These are phyloP conservation scores for Pionites leucogaster DNA, from an alignment of 2,113 vertebrate genomes.

Conservation along the genomic window DNA sequence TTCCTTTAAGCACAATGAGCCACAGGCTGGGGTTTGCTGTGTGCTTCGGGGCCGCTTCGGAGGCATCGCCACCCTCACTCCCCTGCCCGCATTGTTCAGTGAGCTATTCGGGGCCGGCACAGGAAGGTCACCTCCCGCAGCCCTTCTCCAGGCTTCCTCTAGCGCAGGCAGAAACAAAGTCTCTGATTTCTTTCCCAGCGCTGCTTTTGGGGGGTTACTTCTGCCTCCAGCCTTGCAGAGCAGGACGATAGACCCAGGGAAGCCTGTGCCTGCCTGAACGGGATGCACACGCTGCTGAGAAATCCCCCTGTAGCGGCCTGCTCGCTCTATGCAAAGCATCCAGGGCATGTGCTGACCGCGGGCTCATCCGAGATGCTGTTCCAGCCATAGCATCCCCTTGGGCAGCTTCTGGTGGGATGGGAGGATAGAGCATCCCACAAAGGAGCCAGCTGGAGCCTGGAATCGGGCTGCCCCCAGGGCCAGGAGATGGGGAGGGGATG, in stretches of 20 bases:
- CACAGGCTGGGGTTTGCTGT: rapidly evolving
- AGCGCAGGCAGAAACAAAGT: rapidly evolving
- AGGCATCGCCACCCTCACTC: rapidly evolving
- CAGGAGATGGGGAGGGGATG: neutral
- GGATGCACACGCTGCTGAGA: neutral
- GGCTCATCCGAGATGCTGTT: neutral
- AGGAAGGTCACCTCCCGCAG: neutral
- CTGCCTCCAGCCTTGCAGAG: neutral
- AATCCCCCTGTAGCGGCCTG: neutral
- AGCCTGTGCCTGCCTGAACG: neutral
- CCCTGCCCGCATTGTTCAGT: neutral
- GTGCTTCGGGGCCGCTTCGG: neutral
- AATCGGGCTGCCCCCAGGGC: rapidly evolving
- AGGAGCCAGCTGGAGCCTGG: neutral
- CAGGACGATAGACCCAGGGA: neutral
- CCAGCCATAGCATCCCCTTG: neutral
- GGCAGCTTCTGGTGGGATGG: neutral
- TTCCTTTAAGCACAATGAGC: neutral
- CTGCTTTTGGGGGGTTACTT: rapidly evolving
- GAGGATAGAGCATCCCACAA: neutral
- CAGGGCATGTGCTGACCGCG: rapidly evolving
- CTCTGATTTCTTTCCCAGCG: neutral
- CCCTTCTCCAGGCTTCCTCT: neutral
- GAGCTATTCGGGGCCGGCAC: neutral
- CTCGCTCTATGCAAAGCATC: neutral